These are phyloP conservation scores for Clusia tigrina DNA, from an alignment of 2,888 invertebrate species.

Conservation along the genomic window DNA sequence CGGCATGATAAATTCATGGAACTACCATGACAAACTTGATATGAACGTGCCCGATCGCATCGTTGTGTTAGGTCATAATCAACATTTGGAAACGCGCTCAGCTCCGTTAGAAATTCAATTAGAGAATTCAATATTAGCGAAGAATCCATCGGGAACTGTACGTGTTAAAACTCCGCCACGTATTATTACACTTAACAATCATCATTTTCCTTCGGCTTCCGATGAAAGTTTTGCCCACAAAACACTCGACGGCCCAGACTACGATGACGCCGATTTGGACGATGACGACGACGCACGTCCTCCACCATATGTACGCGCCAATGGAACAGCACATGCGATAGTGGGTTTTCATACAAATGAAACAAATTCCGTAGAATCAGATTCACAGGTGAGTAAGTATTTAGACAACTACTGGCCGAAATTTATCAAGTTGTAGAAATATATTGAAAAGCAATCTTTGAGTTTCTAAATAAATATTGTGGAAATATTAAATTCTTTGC, in stretches of 20 bases:
- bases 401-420: not conserved
- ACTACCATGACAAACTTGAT: slow-evolving; percentile 78
- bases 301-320: slow-evolving; percentile 55
- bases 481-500: too few relatives aligned
- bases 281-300: slow-evolving; percentile 47
- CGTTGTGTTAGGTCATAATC: slow-evolving; percentile 82
- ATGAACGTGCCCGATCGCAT: slow-evolving; percentile 96
- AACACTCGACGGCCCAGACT: slow-evolving; percentile 34
- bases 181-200: slow-evolving; percentile 84
- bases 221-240: slow-evolving; percentile 62
- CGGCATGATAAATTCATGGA: slow-evolving; percentile 69
- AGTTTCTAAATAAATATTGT: too few relatives aligned
- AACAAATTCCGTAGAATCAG: slow-evolving; percentile 58
- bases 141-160: slow-evolving; percentile 73
- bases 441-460: too few relatives aligned
- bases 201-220: slow-evolving; percentile 79
- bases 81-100: slow-evolving; percentile 75
- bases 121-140: slow-evolving; percentile 81
- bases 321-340: slow-evolving; percentile 43
- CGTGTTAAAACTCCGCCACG: slow-evolving; percentile 90
- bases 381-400: slow-evolving; percentile 52
- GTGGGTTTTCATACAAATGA: slow-evolving; percentile 57
- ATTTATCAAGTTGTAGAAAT: too few relatives aligned
- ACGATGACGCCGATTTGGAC: slow-evolving; percentile 44
- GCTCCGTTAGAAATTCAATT: slow-evolving; percentile 86